Evolutionary conservation across 2,113 vertebrate genomes (phyloP).

Genomic region (Antidorcas marsupialis): DNA sequence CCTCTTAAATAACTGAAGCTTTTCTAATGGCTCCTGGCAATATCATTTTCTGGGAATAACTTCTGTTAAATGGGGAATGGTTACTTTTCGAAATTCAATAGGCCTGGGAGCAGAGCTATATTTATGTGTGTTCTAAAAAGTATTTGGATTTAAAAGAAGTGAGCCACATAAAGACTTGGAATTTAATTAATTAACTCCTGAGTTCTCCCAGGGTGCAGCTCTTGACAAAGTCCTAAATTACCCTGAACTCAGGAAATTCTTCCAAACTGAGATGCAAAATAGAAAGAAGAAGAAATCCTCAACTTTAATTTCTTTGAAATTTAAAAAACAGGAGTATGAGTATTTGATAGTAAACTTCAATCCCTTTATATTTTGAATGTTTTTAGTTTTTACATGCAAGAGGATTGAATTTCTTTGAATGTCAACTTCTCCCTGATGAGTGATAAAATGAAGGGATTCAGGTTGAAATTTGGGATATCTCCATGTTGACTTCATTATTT

Average conservation of each 20-base stretch:
- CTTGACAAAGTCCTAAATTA: background rate
- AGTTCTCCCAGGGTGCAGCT: background rate
- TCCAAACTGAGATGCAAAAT: background rate
- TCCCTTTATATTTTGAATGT: background rate
- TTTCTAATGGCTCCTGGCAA: background rate
- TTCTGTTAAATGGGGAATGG: background rate
- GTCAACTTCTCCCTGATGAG: background rate
- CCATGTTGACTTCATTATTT: background rate
- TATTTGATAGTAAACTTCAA: background rate
- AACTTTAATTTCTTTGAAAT: conserved; percentile 1
- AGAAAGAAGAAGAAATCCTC: background rate
- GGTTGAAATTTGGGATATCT: background rate
- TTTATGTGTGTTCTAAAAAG: background rate
- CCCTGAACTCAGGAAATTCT: background rate
- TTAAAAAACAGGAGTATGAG: background rate
- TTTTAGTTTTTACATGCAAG: background rate
- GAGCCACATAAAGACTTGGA: background rate
- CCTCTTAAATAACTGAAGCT: background rate
- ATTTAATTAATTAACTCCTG: conserved; percentile 19
- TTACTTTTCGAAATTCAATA: background rate
- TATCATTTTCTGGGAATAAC: background rate
- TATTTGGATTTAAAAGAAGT: background rate
- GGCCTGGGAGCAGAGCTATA: background rate
- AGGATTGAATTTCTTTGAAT: background rate
- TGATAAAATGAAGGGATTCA: background rate